Evolutionary conservation across 2,888 invertebrate species (phyloP).

Genomic region (Meganola albula): DNA sequence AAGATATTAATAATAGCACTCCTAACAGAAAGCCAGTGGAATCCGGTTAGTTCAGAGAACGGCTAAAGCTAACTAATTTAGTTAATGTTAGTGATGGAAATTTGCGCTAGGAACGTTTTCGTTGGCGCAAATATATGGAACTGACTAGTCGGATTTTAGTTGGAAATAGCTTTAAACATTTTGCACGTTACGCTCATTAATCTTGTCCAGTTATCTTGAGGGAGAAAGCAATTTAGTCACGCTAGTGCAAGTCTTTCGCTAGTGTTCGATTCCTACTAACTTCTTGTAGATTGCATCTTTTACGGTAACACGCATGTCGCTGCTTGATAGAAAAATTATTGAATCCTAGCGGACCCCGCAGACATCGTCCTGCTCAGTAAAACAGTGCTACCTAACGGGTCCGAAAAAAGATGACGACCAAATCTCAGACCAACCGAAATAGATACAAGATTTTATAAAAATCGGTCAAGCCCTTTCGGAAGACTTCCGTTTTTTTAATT

Average conservation of each 20-base stretch:
- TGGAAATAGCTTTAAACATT: conserved; percentile 75
- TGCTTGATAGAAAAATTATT: too few species aligned
- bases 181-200: conserved; percentile 76
- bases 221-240: conserved; percentile 46
- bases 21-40: conserved; percentile 52
- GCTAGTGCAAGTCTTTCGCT: conserved; percentile 36
- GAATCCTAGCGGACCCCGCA: too few species aligned
- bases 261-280: conserved; percentile 21
- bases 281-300: conserved; percentile 4
- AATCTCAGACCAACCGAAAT: too few species aligned
- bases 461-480: too few species aligned
- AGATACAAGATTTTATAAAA: too few species aligned
- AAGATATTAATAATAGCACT: too few species aligned
- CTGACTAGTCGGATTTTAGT: conserved; percentile 76
- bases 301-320: too few species aligned
- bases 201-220: conserved; percentile 73
- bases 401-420: too few species aligned
- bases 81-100: conserved; percentile 74
- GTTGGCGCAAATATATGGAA: conserved; percentile 73
- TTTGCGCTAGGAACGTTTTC: conserved; percentile 69
- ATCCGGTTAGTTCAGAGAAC: conserved; percentile 47
- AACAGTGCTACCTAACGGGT: too few species aligned
- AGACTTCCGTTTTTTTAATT: too few species aligned
- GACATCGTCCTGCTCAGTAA: too few species aligned
- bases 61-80: conserved; percentile 72